A percentile compares a stretch with the other conserved stretches of the same genome.
These are phyloP conservation scores for Piprites chloris DNA, from an alignment of 2,113 vertebrate genomes.

Conservation along the genomic window DNA sequence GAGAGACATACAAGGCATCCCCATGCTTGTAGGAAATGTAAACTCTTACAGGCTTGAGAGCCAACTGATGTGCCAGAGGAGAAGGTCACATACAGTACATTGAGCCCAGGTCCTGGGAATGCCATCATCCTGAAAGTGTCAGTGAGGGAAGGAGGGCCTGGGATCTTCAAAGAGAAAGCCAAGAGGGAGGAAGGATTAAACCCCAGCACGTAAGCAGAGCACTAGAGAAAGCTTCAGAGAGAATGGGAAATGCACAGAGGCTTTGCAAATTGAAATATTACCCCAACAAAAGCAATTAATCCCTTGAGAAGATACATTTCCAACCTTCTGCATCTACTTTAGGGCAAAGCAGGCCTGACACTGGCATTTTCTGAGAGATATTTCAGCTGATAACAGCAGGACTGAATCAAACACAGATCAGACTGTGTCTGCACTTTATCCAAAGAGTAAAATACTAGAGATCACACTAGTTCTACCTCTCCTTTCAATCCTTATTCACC, in stretches of 20 bases:
- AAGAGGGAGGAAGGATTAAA: background rate
- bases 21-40: background rate
- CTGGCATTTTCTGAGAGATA: background rate
- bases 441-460: background rate
- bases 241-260: background rate
- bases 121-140: background rate
- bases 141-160: background rate
- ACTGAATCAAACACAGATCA: background rate
- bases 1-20: background rate
- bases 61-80: background rate
- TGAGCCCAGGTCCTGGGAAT: background rate
- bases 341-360: background rate
- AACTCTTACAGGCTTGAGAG: background rate
- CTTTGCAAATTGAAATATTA: background rate
- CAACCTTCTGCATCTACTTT: background rate
- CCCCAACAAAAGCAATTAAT: background rate
- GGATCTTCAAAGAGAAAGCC: background rate
- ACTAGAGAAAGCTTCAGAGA: background rate
- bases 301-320: background rate
- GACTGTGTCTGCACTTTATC: background rate
- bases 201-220: background rate
- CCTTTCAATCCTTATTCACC: background rate
- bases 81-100: constrained; percentile 40
- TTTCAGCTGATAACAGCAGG: background rate
- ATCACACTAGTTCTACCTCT: background rate